These are phyloP conservation scores for Brachionus sp. DNA, from an alignment of 1,140 invertebrate species.

Conservation along the genomic window DNA sequence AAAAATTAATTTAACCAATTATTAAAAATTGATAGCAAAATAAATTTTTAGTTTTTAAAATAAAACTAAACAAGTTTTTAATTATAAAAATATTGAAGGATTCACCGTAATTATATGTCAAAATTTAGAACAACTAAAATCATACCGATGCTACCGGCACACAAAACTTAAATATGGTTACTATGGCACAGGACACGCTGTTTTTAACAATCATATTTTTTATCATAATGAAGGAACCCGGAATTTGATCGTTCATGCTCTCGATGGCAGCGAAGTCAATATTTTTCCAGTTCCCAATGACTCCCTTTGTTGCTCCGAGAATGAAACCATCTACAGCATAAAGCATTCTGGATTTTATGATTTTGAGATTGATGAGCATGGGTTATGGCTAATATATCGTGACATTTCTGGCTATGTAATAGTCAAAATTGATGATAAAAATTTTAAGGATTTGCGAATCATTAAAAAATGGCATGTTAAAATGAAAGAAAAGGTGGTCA, in stretches of 20 bases:
- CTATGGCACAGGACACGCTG: conserved; percentile 8
- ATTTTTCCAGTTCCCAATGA: neutral
- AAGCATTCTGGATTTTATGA: conserved; percentile 67
- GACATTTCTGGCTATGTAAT: neutral
- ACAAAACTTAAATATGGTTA: neutral
- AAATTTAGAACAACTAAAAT: conserved; percentile 29
- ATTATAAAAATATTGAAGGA: neutral
- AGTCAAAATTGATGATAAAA: neutral
- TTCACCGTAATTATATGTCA: conserved; percentile 23
- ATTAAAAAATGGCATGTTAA: neutral
- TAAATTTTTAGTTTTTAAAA: neutral
- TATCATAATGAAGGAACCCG: conserved; percentile 15
- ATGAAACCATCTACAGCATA: neutral
- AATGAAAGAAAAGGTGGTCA: neutral
- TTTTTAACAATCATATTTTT: conserved; percentile 29
- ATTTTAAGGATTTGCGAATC: conserved; percentile 16
- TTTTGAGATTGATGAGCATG: conserved; percentile 86
- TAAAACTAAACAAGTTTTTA: too few relatives aligned
- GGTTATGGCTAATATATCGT: conserved; percentile 65
- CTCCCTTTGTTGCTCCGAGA: neutral
- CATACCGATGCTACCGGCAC: conserved; percentile 11
- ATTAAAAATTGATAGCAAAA: neutral
- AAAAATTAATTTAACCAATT: too few relatives aligned
- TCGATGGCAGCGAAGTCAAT: neutral
- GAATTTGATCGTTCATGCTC: neutral